Evolutionary conservation across 2,113 vertebrate genomes (phyloP).

Genomic region (Ammodytes marinus): DNA sequence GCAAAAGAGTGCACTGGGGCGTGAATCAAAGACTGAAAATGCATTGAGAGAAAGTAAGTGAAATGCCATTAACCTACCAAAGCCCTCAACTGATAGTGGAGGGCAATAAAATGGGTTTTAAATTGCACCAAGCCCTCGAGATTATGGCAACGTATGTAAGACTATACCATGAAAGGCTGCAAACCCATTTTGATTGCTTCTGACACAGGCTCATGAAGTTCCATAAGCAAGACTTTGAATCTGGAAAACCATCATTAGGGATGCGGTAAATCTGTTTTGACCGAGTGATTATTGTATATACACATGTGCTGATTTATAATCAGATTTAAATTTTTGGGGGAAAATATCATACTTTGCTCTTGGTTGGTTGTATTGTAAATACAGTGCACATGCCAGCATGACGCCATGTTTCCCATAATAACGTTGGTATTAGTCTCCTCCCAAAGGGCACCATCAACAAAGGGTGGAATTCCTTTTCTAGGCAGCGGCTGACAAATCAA

Average conservation of each 20-base stretch:
- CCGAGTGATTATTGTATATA: constrained; percentile 76
- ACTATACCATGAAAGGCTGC: constrained; percentile 69
- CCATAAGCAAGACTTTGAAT: constrained; percentile 68
- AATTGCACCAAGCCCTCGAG: constrained; percentile 80
- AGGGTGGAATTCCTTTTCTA: constrained; percentile 60
- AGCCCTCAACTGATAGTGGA: constrained; percentile 79
- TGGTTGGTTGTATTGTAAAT: constrained; percentile 70
- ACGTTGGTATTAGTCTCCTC: constrained; percentile 53
- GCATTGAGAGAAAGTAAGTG: constrained; percentile 81
- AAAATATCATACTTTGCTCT: constrained; percentile 50
- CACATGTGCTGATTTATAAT: constrained; percentile 73
- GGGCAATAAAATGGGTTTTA: constrained; percentile 77
- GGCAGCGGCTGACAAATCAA: constrained; percentile 65
- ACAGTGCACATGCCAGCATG: constrained; percentile 56
- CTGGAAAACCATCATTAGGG: constrained; percentile 76
- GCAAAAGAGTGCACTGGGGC: constrained; percentile 74
- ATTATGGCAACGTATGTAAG: constrained; percentile 75
- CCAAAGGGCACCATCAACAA: constrained; percentile 68
- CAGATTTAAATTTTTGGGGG: constrained; percentile 62
- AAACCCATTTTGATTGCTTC: constrained; percentile 76
- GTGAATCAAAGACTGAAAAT: constrained; percentile 80
- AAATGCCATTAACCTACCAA: constrained; percentile 84
- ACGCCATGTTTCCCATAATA: constrained; percentile 70
- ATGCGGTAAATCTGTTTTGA: constrained; percentile 76
- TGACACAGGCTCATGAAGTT: constrained; percentile 73